Percentiles rank a stretch among this genome's conserved stretches.
These are phyloP conservation scores for Pseudonaja textilis DNA, from an alignment of 2,113 vertebrate genomes.

Conservation along the genomic window DNA sequence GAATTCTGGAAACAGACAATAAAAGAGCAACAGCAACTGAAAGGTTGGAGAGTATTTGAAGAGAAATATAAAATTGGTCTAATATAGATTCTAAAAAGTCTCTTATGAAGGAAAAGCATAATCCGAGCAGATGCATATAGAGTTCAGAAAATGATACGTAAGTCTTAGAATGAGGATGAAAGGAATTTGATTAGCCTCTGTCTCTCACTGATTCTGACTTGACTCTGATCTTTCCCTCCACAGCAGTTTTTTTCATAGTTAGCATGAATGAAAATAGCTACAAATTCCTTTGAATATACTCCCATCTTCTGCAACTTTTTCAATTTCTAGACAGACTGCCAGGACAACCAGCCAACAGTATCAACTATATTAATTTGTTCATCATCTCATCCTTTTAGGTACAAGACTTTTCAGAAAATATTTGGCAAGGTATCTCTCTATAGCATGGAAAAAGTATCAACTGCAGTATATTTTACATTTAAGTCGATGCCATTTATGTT, in stretches of 20 bases:
- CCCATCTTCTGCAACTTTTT: not conserved
- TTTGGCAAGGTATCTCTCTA: not conserved
- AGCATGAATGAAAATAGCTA: not conserved
- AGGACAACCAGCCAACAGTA: not conserved
- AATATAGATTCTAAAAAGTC: not conserved
- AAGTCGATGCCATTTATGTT: not conserved
- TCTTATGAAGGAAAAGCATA: not conserved
- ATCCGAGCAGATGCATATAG: not conserved
- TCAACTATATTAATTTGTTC: not conserved
- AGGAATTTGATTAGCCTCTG: not conserved
- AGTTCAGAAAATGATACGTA: not conserved
- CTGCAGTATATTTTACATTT: not conserved
- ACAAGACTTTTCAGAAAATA: not conserved
- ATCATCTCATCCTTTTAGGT: not conserved
- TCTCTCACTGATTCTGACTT: not conserved
- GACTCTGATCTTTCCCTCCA: not conserved
- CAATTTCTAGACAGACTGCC: not conserved
- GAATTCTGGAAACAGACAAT: not conserved
- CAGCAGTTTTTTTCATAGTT: not conserved
- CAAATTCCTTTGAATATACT: not conserved
- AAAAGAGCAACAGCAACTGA: not conserved
- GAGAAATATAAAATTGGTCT: conserved; percentile 8
- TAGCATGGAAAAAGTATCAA: not conserved
- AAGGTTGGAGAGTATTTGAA: conserved; percentile 1
- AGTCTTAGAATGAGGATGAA: not conserved